phyloP scores from a whole-genome alignment of 2,797 vertebrate species.

The Thripadectes ignobilis region DNA sequence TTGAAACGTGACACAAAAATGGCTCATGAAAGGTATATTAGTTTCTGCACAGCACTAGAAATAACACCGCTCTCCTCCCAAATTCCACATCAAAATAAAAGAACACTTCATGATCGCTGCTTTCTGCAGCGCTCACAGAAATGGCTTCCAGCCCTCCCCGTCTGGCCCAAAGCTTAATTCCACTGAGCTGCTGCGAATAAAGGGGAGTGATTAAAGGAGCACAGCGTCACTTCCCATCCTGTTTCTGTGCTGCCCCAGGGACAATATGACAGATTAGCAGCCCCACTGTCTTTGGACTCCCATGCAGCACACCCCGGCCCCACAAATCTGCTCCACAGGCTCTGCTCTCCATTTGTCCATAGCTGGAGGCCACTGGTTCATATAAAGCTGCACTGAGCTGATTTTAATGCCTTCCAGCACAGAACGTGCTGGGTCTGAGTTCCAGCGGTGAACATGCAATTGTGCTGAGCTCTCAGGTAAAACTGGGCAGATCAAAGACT shows the following conservation, averaged over 20 bases:
- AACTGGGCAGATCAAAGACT: background rate
- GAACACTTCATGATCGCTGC: background rate
- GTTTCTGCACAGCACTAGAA: background rate
- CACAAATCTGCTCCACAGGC: background rate
- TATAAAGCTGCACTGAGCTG: background rate
- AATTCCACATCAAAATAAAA: background rate
- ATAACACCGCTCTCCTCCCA: background rate
- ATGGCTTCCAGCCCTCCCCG: background rate
- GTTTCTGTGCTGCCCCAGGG: background rate
- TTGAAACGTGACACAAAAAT: background rate
- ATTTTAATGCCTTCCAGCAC: background rate
- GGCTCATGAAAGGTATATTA: background rate
- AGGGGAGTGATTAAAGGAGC: slow-evolving; percentile 17
- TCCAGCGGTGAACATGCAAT: background rate
- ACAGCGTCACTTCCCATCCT: background rate
- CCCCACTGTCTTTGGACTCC: background rate
- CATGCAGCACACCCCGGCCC: background rate
- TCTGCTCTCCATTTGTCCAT: background rate
- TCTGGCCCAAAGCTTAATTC: slow-evolving; percentile 40
- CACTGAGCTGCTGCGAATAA: slow-evolving; percentile 4
- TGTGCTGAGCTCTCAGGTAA: background rate
- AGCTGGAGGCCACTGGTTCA: background rate
- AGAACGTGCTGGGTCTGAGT: background rate
- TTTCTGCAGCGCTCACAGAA: background rate
- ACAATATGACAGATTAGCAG: background rate